Conservation (phyloP, 2,797 vertebrate species). For the Danio jaintianensis region DNA sequence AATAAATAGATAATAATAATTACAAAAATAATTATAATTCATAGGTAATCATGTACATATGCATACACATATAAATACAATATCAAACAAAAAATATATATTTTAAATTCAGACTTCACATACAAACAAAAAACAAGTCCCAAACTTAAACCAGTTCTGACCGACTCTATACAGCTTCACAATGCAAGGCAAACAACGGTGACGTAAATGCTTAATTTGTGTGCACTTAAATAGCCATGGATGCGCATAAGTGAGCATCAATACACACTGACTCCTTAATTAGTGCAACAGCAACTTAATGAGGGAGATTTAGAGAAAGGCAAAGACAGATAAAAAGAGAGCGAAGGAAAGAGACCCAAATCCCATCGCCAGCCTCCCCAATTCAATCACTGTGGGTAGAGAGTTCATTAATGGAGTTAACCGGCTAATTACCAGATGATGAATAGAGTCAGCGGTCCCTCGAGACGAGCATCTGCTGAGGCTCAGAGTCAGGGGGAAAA, state of each 20-base stretch:
- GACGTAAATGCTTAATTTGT: background rate
- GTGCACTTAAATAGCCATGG: background rate
- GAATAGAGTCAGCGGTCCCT: conserved; percentile 64
- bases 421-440: conserved; percentile 69
- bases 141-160: no score
- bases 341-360: conserved; percentile 59
- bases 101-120: no score
- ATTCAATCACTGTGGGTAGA: conserved; percentile 62
- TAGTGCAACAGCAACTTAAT: conserved; percentile 19
- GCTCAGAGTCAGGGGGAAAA: conserved; percentile 40
- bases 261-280: conserved; percentile 21
- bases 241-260: conserved; percentile 5
- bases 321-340: conserved; percentile 45
- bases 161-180: background rate
- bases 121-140: no score
- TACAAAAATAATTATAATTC: background rate
- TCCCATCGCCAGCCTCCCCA: conserved; percentile 54
- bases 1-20: no score
- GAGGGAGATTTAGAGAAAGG: conserved; percentile 21
- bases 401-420: conserved; percentile 69
- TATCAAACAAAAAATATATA: no score
- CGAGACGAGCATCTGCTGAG: conserved; percentile 63
- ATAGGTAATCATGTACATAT: background rate
- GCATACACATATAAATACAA: background rate
- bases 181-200: background rate